A percentile compares a stretch with the other conserved stretches of the same genome.
Conservation (phyloP, 2,888 invertebrate genomes). For the Amphimallon solstitiale region DNA sequence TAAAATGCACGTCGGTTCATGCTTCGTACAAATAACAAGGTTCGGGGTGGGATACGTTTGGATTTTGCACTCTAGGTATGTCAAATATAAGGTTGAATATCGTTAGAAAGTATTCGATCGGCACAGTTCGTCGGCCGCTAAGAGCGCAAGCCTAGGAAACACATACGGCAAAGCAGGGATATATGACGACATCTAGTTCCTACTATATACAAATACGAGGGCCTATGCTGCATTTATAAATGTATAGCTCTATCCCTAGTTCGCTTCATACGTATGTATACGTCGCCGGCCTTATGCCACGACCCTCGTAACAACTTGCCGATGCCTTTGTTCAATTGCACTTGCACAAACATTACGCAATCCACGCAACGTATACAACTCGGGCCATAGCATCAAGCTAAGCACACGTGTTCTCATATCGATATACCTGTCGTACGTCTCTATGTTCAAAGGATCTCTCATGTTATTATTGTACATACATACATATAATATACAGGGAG, state of each 20-base stretch:
- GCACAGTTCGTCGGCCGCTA: conserved; percentile 56
- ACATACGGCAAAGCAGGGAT: no score
- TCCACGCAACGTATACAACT: conserved; percentile 38
- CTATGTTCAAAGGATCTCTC: no score
- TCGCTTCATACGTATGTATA: background rate
- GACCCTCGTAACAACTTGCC: conserved; percentile 39
- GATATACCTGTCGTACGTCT: conserved; percentile 13
- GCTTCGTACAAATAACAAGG: conserved; percentile 37
- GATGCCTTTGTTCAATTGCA: conserved; percentile 59
- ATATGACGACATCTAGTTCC: conserved; percentile 52
- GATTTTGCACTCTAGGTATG: conserved; percentile 43
- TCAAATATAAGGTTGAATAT: conserved; percentile 27
- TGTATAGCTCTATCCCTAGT: no score
- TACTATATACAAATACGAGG: conserved; percentile 2
- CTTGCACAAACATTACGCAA: conserved; percentile 60
- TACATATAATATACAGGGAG: background rate
- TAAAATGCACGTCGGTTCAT: conserved; percentile 59
- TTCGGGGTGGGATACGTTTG: conserved; percentile 44
- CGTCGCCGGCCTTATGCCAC: conserved; percentile 41
- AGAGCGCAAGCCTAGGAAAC: conserved; percentile 48
- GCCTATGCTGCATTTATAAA: conserved; percentile 2
- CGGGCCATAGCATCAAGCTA: no score
- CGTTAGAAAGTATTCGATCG: conserved; percentile 59
- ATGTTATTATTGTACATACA: no score
- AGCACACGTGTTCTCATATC: conserved; percentile 23